These are phyloP conservation scores for Drosophila bifasciata DNA, from an alignment of 1,140 invertebrate genomes.

Conservation along the genomic window DNA sequence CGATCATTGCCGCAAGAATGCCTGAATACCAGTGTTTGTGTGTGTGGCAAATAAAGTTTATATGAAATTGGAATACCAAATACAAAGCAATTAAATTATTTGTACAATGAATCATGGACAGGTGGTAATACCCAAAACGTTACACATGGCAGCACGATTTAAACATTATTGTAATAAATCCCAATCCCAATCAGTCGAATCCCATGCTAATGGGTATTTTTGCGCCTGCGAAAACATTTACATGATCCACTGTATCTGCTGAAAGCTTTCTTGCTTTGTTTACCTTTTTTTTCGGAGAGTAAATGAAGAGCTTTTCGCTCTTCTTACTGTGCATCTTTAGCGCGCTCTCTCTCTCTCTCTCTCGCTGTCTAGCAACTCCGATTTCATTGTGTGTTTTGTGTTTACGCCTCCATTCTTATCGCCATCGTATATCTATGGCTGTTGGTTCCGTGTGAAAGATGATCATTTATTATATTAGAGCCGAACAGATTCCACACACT, in stretches of 20 bases:
- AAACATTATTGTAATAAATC: no score
- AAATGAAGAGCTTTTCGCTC: no score
- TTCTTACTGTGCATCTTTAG: neutral
- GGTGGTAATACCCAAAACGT: no score
- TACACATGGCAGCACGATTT: no score
- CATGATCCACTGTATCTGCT: neutral
- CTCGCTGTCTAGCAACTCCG: slow-evolving; percentile 1
- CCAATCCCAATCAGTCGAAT: no score
- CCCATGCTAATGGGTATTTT: neutral
- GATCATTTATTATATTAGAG: neutral
- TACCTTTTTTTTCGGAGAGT: slow-evolving; percentile 32
- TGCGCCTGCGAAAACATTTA: no score
- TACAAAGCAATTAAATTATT: neutral
- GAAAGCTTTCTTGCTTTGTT: slow-evolving; percentile 40
- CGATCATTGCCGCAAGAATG: slow-evolving; percentile 48
- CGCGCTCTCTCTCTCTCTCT: slow-evolving; percentile 23
- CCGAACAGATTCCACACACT: neutral
- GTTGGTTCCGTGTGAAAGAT: slow-evolving; percentile 9
- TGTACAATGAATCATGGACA: no score
- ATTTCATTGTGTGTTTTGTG: neutral
- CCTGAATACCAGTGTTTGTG: neutral
- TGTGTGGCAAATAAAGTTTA: slow-evolving; percentile 9
- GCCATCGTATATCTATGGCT: no score
- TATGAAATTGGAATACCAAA: no score
- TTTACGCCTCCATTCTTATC: no score